Evolutionary conservation across 1,140 invertebrate genomes (phyloP).

Genomic region (Heterodera carotae): DNA sequence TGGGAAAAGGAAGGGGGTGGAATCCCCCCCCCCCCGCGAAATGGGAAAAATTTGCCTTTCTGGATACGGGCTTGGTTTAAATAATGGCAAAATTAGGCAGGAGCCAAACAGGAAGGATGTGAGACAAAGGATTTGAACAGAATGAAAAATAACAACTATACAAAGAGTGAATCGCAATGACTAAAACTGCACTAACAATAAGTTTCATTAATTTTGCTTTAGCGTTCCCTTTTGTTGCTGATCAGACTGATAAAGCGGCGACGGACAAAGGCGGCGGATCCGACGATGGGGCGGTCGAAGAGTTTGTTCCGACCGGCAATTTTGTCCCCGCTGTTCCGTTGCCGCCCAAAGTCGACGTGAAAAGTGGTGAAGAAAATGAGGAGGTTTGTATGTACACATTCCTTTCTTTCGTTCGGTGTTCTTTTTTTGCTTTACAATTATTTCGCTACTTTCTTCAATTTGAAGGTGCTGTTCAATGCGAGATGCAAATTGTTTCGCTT

Average conservation of each 20-base stretch:
- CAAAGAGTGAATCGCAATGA: too few species aligned
- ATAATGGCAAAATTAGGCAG: too few species aligned
- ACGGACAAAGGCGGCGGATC: conserved; percentile 25
- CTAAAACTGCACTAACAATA: too few species aligned
- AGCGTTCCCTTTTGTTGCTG: background rate
- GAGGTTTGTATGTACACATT: too few species aligned
- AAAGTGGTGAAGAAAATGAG: conserved; percentile 60
- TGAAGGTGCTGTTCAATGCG: conserved; percentile 48
- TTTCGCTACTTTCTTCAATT: background rate
- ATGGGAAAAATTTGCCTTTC: too few species aligned
- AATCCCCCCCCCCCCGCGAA: too few species aligned
- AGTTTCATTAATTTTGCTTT: background rate
- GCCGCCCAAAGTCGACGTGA: conserved; percentile 65
- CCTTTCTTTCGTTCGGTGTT: too few species aligned
- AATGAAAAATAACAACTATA: too few species aligned
- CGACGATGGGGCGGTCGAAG: conserved; percentile 32
- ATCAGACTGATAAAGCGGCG: background rate
- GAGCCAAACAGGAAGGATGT: too few species aligned
- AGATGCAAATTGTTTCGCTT: conserved; percentile 56
- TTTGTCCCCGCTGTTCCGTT: conserved; percentile 68
- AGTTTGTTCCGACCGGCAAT: conserved; percentile 46
- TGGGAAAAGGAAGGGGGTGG: too few species aligned
- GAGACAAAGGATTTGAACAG: too few species aligned
- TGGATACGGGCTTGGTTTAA: too few species aligned
- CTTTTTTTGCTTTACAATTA: background rate